These are phyloP conservation scores for Smithornis capensis DNA, from an alignment of 2,113 vertebrate genomes.

Conservation along the genomic window DNA sequence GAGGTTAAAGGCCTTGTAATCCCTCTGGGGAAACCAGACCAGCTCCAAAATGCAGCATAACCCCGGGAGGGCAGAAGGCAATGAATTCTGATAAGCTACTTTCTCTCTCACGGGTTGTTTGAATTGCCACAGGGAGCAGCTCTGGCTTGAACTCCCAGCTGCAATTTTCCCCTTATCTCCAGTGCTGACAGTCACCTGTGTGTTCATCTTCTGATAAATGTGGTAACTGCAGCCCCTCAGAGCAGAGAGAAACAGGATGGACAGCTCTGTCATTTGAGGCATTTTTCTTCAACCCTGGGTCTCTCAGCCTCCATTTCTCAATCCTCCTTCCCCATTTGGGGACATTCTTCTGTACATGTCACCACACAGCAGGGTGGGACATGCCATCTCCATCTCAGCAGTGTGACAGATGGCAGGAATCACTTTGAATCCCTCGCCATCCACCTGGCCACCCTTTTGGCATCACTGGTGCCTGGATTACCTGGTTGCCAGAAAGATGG, in stretches of 20 bases:
- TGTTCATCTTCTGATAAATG: neutral
- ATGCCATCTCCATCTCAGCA: neutral
- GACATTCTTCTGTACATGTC: neutral
- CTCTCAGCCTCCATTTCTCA: neutral
- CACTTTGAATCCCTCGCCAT: neutral
- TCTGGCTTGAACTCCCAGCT: neutral
- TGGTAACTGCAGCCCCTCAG: neutral
- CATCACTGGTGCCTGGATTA: neutral
- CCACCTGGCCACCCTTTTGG: neutral
- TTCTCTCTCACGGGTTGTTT: neutral
- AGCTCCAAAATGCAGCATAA: neutral
- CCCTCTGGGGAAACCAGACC: neutral
- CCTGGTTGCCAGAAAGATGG: neutral
- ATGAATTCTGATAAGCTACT: neutral
- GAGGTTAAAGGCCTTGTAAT: neutral
- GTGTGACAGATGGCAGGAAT: neutral
- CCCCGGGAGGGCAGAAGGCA: neutral
- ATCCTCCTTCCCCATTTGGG: neutral
- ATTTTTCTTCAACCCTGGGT: neutral
- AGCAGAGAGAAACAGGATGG: neutral
- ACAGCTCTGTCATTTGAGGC: neutral
- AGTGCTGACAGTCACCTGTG: neutral
- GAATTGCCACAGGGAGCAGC: neutral
- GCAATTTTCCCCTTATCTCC: neutral
- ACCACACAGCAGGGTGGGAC: fast-evolving